Evolutionary conservation across 2,888 invertebrate species (phyloP).

Genomic region (Holacanthella duospinosa): DNA sequence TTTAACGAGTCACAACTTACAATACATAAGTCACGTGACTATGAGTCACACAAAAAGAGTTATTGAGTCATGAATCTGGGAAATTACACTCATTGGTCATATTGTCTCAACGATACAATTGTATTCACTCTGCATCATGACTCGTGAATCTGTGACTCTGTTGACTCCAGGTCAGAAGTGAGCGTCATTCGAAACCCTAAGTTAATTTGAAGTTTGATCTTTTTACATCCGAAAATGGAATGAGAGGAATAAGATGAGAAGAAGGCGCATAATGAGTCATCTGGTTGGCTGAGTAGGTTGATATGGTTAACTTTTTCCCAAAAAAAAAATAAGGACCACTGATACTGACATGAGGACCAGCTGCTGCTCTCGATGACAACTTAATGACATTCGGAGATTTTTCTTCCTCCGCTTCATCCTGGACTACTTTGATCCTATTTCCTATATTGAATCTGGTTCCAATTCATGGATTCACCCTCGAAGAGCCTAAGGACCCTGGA

Average conservation of each 20-base stretch:
- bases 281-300: background rate
- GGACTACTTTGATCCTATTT: constrained; percentile 4
- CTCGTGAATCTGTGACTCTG: too few species aligned
- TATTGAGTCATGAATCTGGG: too few species aligned
- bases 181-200: too few species aligned
- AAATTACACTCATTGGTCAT: too few species aligned
- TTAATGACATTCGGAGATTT: constrained; percentile 21
- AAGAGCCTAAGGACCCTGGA: background rate
- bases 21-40: too few species aligned
- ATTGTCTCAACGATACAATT: too few species aligned
- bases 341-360: constrained; percentile 17
- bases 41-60: too few species aligned
- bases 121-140: too few species aligned
- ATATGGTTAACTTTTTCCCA: background rate
- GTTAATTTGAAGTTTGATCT: too few species aligned
- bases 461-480: background rate
- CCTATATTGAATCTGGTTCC: background rate
- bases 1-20: too few species aligned
- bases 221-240: background rate
- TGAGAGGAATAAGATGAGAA: background rate
- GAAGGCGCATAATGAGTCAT: background rate
- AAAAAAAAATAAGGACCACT: background rate
- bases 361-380: constrained; percentile 24
- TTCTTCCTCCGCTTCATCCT: constrained; percentile 18
- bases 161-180: too few species aligned